These are phyloP conservation scores for Otus sunia DNA, from an alignment of 2,113 vertebrate species.

Conservation along the genomic window DNA sequence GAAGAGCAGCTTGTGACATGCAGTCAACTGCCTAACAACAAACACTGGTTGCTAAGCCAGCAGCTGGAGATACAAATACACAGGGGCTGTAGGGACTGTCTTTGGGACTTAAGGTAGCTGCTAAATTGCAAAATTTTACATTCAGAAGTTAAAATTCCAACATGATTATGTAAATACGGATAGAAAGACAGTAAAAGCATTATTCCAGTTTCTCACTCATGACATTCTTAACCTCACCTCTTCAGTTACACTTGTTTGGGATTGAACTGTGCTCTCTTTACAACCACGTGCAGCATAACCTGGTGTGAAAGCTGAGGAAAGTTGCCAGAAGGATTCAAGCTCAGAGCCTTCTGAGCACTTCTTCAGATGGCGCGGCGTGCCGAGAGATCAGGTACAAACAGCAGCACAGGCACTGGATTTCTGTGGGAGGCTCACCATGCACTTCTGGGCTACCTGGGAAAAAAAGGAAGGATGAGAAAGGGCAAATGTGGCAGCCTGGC, in stretches of 20 bases:
- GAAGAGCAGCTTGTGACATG: background rate
- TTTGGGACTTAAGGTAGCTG: background rate
- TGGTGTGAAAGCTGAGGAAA: background rate
- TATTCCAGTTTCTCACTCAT: background rate
- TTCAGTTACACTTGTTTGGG: background rate
- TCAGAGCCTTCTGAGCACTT: background rate
- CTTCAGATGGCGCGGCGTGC: background rate
- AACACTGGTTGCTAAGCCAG: background rate
- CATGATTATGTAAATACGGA: background rate
- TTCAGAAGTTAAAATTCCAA: background rate
- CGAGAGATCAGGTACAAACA: background rate
- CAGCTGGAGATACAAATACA: background rate
- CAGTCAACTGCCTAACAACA: background rate
- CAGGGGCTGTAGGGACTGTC: background rate
- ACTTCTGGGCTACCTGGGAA: background rate
- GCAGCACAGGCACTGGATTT: background rate
- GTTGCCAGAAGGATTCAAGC: background rate
- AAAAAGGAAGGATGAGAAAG: background rate
- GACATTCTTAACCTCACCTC: background rate
- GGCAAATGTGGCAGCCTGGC: background rate
- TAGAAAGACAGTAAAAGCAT: background rate
- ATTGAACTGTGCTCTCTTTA: background rate
- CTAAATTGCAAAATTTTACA: background rate
- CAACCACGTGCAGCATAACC: background rate
- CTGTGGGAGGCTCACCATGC: background rate